Evolutionary conservation across 2,113 vertebrate genomes (phyloP).

Genomic region (Dipodomys merriami): DNA sequence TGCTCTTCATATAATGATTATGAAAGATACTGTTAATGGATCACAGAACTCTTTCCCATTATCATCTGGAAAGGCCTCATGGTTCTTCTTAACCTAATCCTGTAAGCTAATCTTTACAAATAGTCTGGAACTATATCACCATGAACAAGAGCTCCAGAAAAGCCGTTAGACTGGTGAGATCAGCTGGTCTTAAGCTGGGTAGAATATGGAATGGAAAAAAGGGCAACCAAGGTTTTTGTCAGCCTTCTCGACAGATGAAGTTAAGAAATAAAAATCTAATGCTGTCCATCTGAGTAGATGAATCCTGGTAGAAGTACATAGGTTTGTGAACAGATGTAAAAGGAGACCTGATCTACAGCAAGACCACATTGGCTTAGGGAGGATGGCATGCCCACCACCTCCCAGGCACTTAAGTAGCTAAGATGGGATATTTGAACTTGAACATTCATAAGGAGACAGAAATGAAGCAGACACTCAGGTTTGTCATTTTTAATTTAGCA

Average conservation of each 20-base stretch:
- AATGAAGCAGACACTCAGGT: background rate
- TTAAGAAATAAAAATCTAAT: background rate
- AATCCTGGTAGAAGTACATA: background rate
- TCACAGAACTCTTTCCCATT: background rate
- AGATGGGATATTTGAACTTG: background rate
- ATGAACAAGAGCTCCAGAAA: background rate
- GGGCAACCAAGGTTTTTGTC: background rate
- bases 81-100: background rate
- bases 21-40: background rate
- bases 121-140: background rate
- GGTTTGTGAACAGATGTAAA: background rate
- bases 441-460: background rate
- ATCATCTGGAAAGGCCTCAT: background rate
- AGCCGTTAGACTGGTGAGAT: background rate
- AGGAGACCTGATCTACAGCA: background rate
- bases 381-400: background rate
- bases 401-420: background rate
- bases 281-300: background rate
- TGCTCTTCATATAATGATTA: background rate
- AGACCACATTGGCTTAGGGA: background rate
- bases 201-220: background rate
- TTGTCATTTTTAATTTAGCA: conserved; percentile 32
- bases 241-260: background rate
- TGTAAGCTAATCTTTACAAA: background rate
- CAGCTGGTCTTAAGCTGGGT: background rate